phyloP scores from a whole-genome alignment of 1,140 invertebrate species.

The Eulimnadia texana region DNA sequence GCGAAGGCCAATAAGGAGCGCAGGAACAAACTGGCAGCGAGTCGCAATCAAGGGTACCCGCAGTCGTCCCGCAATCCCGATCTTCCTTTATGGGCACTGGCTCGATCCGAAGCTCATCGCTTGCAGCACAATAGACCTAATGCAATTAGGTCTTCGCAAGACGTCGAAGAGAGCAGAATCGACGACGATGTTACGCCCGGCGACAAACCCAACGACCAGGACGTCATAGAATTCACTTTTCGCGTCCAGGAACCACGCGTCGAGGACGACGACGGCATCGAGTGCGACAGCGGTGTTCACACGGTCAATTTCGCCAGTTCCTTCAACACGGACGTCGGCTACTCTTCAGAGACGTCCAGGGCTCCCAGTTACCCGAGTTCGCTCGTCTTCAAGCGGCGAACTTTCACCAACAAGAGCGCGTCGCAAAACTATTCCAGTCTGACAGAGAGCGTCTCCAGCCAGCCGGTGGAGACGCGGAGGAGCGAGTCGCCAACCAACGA shows the following conservation, averaged over 20 bases:
- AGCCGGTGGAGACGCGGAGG: neutral
- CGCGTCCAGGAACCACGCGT: neutral
- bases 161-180: neutral
- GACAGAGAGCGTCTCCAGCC: slow-evolving; percentile 11
- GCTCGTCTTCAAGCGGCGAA: slow-evolving; percentile 12
- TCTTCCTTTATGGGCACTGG: neutral
- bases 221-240: neutral
- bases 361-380: slow-evolving; percentile 12
- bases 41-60: neutral
- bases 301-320: slow-evolving; percentile 9
- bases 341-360: slow-evolving; percentile 13
- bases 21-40: neutral
- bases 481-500: neutral
- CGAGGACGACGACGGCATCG: neutral
- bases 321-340: slow-evolving; percentile 14
- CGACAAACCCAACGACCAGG: neutral
- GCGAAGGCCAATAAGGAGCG: neutral
- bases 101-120: neutral
- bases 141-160: neutral
- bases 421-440: slow-evolving; percentile 15
- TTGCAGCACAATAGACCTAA: neutral
- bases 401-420: slow-evolving; percentile 11
- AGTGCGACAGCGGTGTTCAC: slow-evolving; percentile 7
- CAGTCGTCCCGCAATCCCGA: neutral
- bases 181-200: neutral